phyloP scores from a whole-genome alignment of 2,797 vertebrate genomes.

The Bovichtus diacanthus region DNA sequence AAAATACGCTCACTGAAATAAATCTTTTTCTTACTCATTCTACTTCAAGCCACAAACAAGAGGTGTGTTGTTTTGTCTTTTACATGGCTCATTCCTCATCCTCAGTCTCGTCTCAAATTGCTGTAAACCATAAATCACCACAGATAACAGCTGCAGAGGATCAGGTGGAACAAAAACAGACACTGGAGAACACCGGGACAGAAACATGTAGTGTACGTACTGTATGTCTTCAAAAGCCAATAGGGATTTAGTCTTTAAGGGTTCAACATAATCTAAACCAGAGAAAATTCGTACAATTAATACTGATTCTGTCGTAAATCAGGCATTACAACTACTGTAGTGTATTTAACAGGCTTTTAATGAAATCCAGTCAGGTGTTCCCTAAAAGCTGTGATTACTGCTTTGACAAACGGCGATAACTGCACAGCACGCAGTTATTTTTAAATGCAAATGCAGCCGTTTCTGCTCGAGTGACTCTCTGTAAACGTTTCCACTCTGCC shows the following conservation, averaged over 20 bases:
- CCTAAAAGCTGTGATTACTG: conserved; percentile 19
- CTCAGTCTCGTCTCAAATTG: conserved; percentile 56
- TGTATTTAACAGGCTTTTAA: not conserved
- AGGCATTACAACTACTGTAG: not conserved
- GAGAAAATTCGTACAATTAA: not conserved
- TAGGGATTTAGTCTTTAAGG: conserved; percentile 22
- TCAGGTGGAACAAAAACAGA: conserved; percentile 59
- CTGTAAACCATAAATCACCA: conserved; percentile 69
- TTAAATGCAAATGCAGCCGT: conserved; percentile 1
- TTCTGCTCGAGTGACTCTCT: not conserved
- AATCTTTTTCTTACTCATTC: conserved; percentile 4
- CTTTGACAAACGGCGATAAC: not conserved
- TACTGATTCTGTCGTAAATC: not conserved
- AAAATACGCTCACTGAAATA: not conserved
- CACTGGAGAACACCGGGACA: conserved; percentile 44
- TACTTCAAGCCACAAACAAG: conserved; percentile 3
- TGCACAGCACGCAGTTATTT: not conserved
- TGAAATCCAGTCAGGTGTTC: conserved; percentile 3
- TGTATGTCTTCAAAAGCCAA: conserved; percentile 13
- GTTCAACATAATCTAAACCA: conserved; percentile 18
- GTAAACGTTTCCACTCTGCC: not conserved
- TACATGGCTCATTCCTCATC: conserved; percentile 23
- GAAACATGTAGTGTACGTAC: conserved; percentile 43
- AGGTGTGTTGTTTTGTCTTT: conserved; percentile 6
- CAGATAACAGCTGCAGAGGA: conserved; percentile 60